A percentile compares a stretch with the other conserved stretches of the same genome.
phyloP scores from a whole-genome alignment of 2,888 invertebrate species.

The Atethmia centrago region DNA sequence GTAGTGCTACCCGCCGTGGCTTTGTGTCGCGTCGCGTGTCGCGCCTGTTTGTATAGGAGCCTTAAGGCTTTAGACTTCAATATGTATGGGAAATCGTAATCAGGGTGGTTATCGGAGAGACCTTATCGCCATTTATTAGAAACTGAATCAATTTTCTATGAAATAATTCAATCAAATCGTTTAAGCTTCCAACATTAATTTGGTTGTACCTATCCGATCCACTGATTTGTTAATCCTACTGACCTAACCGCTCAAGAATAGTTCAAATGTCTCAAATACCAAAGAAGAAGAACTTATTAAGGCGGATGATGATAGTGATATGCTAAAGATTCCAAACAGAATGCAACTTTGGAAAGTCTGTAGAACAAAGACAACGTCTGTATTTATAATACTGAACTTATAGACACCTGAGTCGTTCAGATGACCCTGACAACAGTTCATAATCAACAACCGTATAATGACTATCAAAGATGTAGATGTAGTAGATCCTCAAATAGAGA shows the following conservation, averaged over 20 bases:
- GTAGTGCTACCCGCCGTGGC: too few species aligned
- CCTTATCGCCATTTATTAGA: background rate
- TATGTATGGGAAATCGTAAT: background rate
- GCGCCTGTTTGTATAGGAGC: too few species aligned
- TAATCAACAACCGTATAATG: slow-evolving; percentile 8
- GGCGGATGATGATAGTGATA: background rate
- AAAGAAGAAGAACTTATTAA: background rate
- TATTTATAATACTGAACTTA: background rate
- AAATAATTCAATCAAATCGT: background rate
- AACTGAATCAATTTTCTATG: background rate
- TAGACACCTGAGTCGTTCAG: background rate
- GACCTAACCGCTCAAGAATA: background rate
- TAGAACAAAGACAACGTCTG: background rate
- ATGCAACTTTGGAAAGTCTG: background rate
- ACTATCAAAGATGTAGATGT: slow-evolving; percentile 6
- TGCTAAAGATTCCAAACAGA: background rate
- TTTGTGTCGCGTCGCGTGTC: too few species aligned
- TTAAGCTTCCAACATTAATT: background rate
- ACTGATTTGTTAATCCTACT: background rate
- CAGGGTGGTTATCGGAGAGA: background rate
- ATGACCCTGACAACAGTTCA: background rate
- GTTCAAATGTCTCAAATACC: background rate
- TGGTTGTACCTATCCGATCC: background rate
- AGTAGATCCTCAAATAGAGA: background rate
- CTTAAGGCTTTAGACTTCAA: background rate